Percentiles rank a stretch among this genome's conserved stretches.
Conservation (phyloP, 2,888 invertebrate species). For the Agrochola macilenta region DNA sequence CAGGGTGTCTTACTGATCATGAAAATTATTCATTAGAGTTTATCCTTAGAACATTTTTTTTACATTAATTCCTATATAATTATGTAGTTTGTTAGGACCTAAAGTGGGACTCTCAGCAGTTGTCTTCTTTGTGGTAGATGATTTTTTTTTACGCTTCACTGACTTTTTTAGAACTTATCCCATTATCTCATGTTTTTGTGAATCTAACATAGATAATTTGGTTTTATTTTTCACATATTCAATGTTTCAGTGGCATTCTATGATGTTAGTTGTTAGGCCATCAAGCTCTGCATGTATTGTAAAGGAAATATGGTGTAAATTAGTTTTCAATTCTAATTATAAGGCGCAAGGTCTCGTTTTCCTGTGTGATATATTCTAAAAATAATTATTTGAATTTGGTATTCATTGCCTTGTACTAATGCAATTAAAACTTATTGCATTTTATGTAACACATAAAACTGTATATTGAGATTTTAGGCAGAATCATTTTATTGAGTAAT, state of each 20-base stretch:
- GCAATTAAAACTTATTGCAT: conserved; percentile 17
- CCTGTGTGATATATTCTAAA: conserved; percentile 45
- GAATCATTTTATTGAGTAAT: not conserved
- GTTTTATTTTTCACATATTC: not conserved
- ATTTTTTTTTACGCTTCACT: not conserved
- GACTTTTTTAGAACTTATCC: not conserved
- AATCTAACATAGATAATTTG: not conserved
- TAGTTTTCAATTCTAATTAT: conserved; percentile 32
- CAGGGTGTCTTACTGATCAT: not conserved
- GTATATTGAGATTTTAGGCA: not conserved
- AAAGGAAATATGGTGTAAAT: conserved; percentile 20
- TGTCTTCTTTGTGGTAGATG: not conserved
- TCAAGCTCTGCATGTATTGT: conserved; percentile 5
- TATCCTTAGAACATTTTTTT: not conserved
- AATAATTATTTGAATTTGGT: conserved; percentile 30
- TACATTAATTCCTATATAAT: not conserved
- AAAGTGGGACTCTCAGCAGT: not conserved
- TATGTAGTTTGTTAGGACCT: not conserved
- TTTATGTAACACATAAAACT: conserved; percentile 4
- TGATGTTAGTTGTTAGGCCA: not conserved
- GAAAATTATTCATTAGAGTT: not conserved
- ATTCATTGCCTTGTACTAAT: conserved; percentile 39
- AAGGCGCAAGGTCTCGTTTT: conserved; percentile 28
- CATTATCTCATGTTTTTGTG: not conserved
- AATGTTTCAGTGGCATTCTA: not conserved